Percentiles rank a stretch among this genome's conserved stretches.
Evolutionary conservation across 2,888 invertebrate genomes (phyloP).

Genomic region (Thymelicus lineola): DNA sequence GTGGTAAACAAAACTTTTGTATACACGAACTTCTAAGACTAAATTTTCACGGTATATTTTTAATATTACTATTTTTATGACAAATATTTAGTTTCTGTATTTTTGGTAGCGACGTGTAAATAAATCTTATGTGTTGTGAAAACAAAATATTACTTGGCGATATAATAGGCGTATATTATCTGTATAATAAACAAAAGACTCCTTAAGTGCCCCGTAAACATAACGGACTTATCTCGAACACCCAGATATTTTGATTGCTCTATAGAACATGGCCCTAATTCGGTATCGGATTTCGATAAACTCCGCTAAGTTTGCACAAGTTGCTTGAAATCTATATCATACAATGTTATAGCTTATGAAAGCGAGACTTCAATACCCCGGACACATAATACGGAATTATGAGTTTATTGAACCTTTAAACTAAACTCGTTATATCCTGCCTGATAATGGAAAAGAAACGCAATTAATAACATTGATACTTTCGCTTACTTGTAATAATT

Average conservation of each 20-base stretch:
- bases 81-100: background rate
- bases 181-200: background rate
- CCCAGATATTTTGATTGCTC: slow-evolving; percentile 41
- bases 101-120: background rate
- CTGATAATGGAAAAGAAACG: background rate
- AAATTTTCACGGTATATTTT: no score
- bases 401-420: slow-evolving; percentile 1
- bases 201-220: slow-evolving; percentile 43
- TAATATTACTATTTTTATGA: background rate
- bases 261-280: slow-evolving; percentile 22
- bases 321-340: slow-evolving; percentile 6
- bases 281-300: slow-evolving; percentile 48
- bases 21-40: no score
- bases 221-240: slow-evolving; percentile 45
- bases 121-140: background rate
- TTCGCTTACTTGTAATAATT: background rate
- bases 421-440: background rate
- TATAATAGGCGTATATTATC: background rate
- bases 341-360: background rate
- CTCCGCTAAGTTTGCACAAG: slow-evolving; percentile 20
- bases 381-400: background rate
- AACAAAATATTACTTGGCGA: background rate
- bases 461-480: background rate
- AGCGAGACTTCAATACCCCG: slow-evolving; percentile 2
- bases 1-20: slow-evolving; percentile 29